Evolutionary conservation across 2,797 vertebrate species (phyloP), one percentile per base, ranked within the genome.

Genomic region (Poecilia picta): DNA sequence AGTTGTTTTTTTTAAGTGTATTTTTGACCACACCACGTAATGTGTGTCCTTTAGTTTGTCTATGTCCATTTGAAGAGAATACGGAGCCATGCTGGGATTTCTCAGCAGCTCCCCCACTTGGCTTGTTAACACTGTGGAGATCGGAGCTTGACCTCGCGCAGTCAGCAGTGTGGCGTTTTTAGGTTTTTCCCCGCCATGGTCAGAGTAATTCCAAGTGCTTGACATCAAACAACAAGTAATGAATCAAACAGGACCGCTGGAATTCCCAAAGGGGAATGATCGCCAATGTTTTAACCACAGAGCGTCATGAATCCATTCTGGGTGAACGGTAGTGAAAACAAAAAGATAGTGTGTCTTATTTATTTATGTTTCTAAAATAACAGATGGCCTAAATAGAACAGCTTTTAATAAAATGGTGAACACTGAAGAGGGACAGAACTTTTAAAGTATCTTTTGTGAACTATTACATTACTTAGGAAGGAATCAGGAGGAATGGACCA

Each of bases 51-150:
- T 72, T 51, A 46, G 25, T 46, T 46, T 16, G 33, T 28, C 15
- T 51, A 59, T 15, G 20, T 7, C n/a, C 39, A 28, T 73, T 81
- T 75, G 57, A 78, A 72, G 73, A 64, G 15, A 74, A 53, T 39
- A 41, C 41, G 18, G 13, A 28, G 1, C 55, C 64, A 73, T 7
- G 25, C 51, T 53, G 33, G 15, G 36, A 70, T 62, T 31, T 70
- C 43, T 76, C 55, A 73, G 25, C 66, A 23, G 4, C 31, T 76
- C 57, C 31, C 46, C 13, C 59, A 28, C 33, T 51, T 53, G 46
- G 57, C 36, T 68, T 53, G 72, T 23, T 39, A 62, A 55, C 39
- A 75, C 57, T 18, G 45, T 18, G 72, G 33, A 64, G n/a, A 57
- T 2, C 12, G 1, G 25, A 68, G 72, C 41, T 33, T 68, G 20